Base-by-base conservation (phyloP, 2,113 vertebrate genomes). In the Pavo muticus region DNA sequence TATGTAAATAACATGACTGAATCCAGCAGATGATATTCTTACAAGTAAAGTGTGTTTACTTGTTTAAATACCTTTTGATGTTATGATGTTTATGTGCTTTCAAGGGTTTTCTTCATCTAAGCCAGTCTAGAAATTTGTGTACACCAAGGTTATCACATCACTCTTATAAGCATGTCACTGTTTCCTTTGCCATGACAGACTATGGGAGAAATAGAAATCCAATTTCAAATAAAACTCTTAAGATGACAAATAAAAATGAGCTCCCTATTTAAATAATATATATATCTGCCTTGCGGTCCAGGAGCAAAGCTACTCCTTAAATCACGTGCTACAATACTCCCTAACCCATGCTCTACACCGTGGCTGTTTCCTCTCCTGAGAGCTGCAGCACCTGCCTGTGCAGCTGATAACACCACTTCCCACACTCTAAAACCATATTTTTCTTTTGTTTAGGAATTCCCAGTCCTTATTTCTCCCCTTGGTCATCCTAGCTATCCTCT, bases 121-220 rank as follows among this genome's bases (percentile, higher is more conserved):
- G 68, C 24, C 47, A 79, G 5, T 29, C 14, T 68, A 72, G 83
- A 81, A 35, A 44, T 10, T 9, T 37, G 15, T 39, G 29, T 20
- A 59, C 37, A 59, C 23, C 12, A 1, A 91, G 20, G 21, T 18
- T 70, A 48, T 20, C 63, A 54, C 21, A 10, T 59, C 64, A 72
- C 42, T 80, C 23, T 63, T 37, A 17, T 1, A 24, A 79, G 10
- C 4, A 23, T 0, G 1, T 40, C 13, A 35, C 10, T 59, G 2
- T 61, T 82, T 70, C 32, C 20, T 15, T 63, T 63, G 8, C 37
- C n/a, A 48, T 18, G 30, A 56, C 6, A 69, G 30, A 29, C 20
- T 13, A 80, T 8, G 2, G 52, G 79, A 52, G 86, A 88, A 86
- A 60, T 42, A 39, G 50, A 71, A 39, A 35, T 60, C 59, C 21